Percentiles rank a stretch among this genome's conserved stretches.
These are phyloP conservation scores for Archilochus colubris DNA, from an alignment of 2,113 vertebrate species.

Conservation along the genomic window DNA sequence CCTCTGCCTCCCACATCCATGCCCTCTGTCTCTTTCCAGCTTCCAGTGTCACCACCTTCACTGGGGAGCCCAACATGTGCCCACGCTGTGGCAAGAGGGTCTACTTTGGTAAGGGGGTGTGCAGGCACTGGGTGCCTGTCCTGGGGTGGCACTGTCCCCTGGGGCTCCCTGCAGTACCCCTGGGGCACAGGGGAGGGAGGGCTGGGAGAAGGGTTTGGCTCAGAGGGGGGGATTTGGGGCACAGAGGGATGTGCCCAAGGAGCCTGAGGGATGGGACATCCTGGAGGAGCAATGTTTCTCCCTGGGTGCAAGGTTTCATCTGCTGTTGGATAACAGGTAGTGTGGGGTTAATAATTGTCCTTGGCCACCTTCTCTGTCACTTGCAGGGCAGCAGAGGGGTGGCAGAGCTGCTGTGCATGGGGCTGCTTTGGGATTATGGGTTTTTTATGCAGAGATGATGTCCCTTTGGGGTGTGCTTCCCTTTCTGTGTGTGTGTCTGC, in stretches of 20 bases:
- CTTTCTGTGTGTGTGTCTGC: neutral
- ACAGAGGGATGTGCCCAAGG: neutral
- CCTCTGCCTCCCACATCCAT: neutral
- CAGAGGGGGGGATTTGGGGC: neutral
- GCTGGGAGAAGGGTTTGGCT: neutral
- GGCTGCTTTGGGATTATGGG: neutral
- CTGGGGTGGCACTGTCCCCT: accelerated
- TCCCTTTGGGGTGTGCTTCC: accelerated
- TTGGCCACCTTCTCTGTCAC: neutral
- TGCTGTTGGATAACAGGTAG: neutral
- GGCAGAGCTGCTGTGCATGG: neutral
- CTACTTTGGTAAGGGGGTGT: slow-evolving; percentile 88
- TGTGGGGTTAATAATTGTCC: neutral
- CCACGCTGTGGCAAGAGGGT: slow-evolving; percentile 94
- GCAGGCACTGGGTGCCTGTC: accelerated
- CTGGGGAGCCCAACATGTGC: slow-evolving; percentile 93
- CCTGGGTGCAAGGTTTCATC: neutral
- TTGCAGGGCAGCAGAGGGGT: neutral
- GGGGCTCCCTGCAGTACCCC: neutral
- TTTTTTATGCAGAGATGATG: neutral
- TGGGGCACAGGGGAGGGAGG: neutral
- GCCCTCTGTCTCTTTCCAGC: slow-evolving; percentile 70
- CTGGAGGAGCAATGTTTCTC: neutral
- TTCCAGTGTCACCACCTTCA: slow-evolving; percentile 92
- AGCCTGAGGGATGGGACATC: neutral